These are phyloP conservation scores for Aspidoscelis tigris DNA, from an alignment of 2,113 vertebrate genomes.

Conservation along the genomic window DNA sequence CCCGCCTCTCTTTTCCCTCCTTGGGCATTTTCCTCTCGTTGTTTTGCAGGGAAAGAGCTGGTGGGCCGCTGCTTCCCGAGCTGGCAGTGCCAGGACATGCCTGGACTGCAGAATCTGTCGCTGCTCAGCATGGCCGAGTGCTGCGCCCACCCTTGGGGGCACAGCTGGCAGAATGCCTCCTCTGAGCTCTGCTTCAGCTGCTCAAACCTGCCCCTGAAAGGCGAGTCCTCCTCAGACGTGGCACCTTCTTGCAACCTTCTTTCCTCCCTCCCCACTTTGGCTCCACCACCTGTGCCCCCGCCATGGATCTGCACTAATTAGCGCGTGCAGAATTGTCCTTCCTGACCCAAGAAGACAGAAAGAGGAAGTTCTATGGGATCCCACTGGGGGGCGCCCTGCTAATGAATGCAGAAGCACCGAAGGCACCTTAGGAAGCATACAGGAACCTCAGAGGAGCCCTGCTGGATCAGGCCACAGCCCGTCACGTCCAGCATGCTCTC, in stretches of 20 bases:
- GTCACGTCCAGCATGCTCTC: too few relatives aligned
- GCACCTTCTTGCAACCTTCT: not conserved
- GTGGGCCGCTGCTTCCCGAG: conserved; percentile 82
- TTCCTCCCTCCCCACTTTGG: not conserved
- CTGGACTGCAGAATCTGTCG: conserved; percentile 72
- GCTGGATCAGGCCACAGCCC: too few relatives aligned
- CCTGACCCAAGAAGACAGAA: not conserved
- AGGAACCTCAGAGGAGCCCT: too few relatives aligned
- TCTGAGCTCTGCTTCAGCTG: conserved; percentile 83
- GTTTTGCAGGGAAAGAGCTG: conserved; percentile 53
- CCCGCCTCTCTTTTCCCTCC: not conserved
- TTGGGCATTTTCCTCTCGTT: too few relatives aligned
- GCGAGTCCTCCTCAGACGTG: conserved; percentile 42
- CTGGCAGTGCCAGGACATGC: conserved; percentile 79
- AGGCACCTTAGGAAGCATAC: too few relatives aligned
- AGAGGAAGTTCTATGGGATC: not conserved
- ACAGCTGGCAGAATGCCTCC: conserved; percentile 84
- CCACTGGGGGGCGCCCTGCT: not conserved
- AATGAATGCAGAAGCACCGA: too few relatives aligned
- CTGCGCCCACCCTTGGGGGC: conserved; percentile 82
- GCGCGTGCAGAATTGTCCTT: too few relatives aligned
- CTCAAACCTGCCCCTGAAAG: conserved; percentile 66
- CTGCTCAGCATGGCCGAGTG: conserved; percentile 84
- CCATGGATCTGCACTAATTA: too few relatives aligned
- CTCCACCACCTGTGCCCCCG: not conserved